phyloP scores from a whole-genome alignment of 2,797 vertebrate genomes.

The Myiothlypis coronata region DNA sequence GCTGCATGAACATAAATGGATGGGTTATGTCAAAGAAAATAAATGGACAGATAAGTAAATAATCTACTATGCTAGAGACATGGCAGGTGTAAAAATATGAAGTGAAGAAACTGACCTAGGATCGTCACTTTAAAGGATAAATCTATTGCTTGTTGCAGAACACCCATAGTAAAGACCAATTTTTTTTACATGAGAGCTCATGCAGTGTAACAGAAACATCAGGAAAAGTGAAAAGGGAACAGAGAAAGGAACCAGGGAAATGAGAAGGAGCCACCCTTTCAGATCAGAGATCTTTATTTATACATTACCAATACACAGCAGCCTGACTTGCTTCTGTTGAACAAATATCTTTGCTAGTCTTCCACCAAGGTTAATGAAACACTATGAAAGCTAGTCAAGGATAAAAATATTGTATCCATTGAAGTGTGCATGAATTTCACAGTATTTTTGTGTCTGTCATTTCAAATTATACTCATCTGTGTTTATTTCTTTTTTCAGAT shows the following conservation, averaged over 20 bases:
- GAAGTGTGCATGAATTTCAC: constrained; percentile 28
- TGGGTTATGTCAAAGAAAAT: background rate
- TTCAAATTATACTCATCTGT: background rate
- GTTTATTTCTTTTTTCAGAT: constrained; percentile 11
- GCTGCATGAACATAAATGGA: background rate
- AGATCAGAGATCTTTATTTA: background rate
- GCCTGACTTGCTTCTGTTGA: background rate
- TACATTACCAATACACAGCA: background rate
- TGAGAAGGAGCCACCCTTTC: background rate
- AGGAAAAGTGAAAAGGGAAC: background rate
- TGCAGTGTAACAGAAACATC: background rate
- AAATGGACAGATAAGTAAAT: background rate
- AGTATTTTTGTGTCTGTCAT: constrained; percentile 45
- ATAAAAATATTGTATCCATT: constrained; percentile 29
- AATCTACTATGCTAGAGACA: background rate
- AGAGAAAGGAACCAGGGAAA: background rate
- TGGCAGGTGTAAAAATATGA: background rate
- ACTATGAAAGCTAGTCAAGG: constrained; percentile 29
- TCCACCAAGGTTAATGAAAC: constrained; percentile 41
- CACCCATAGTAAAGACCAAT: background rate
- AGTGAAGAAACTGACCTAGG: background rate
- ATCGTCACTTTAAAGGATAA: background rate
- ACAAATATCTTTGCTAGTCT: background rate
- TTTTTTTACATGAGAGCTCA: background rate
- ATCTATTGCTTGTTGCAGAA: background rate